These are phyloP conservation scores for Diarsia rubi DNA, from an alignment of 2,888 invertebrate genomes.

Conservation along the genomic window DNA sequence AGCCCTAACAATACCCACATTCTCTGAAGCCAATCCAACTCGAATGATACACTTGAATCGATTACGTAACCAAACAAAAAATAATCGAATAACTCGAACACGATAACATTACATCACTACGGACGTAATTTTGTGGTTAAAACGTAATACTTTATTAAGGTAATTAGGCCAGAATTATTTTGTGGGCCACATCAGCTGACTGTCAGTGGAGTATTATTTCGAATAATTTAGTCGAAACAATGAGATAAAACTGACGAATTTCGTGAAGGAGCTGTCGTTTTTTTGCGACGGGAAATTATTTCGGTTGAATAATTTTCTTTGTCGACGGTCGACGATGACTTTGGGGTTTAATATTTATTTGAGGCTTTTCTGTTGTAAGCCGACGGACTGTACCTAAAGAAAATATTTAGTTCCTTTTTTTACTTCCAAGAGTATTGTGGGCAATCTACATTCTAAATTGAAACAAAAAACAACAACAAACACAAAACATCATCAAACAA, in stretches of 20 bases:
- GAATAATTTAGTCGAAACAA: conserved; percentile 47
- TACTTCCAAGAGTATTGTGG: background rate
- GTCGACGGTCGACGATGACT: background rate
- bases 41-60: conserved; percentile 51
- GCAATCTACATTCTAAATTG: background rate
- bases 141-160: conserved; percentile 58
- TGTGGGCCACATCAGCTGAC: conserved; percentile 18
- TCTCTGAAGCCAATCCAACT: conserved; percentile 41
- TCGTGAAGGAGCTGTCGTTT: background rate
- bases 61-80: conserved; percentile 50
- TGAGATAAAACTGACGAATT: conserved; percentile 26
- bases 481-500: too few species aligned
- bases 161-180: conserved; percentile 52
- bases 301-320: conserved; percentile 14
- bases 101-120: conserved; percentile 53
- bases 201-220: conserved; percentile 29
- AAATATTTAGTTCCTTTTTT: background rate
- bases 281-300: conserved; percentile 36
- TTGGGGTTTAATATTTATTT: background rate
- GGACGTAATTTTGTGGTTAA: conserved; percentile 52
- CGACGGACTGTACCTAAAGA: background rate
- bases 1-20: conserved; percentile 35
- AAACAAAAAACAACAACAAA: too few species aligned
- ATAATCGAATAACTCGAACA: conserved; percentile 52
- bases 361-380: conserved; percentile 8